phyloP scores from a whole-genome alignment of 2,797 vertebrate species.

The Danio kyathit region DNA sequence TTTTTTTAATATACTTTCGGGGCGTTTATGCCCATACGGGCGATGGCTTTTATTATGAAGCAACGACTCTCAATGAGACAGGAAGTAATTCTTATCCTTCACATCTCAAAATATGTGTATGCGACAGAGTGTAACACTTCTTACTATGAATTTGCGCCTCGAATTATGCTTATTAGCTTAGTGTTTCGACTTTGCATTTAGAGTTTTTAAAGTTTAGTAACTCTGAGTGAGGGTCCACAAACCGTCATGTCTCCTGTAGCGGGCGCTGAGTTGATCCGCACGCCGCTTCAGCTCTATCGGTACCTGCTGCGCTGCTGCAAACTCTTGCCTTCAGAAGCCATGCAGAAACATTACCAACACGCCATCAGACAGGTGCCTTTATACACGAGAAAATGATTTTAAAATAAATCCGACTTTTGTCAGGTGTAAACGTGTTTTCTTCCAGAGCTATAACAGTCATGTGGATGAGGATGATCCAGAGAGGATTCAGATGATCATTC shows the following conservation, averaged over 20 bases:
- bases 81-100: conserved; percentile 23
- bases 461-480: conserved; percentile 76
- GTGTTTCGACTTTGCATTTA: background rate
- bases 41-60: conserved; percentile 39
- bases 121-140: background rate
- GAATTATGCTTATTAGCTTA: background rate
- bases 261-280: conserved; percentile 73
- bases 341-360: conserved; percentile 77
- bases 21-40: background rate
- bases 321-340: conserved; percentile 66
- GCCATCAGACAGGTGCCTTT: conserved; percentile 75
- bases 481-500: conserved; percentile 75
- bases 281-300: conserved; percentile 76
- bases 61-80: background rate
- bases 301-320: conserved; percentile 78
- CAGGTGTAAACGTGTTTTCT: background rate
- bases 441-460: conserved; percentile 79
- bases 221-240: background rate
- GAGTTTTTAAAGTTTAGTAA: background rate
- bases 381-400: background rate
- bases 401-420: background rate
- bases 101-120: background rate
- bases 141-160: background rate
- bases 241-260: conserved; percentile 64
- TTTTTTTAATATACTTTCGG: no score